A percentile compares a stretch with the other conserved stretches of the same genome.
phyloP scores from a whole-genome alignment of 1,140 invertebrate genomes.

The Galendromus occidentalis region DNA sequence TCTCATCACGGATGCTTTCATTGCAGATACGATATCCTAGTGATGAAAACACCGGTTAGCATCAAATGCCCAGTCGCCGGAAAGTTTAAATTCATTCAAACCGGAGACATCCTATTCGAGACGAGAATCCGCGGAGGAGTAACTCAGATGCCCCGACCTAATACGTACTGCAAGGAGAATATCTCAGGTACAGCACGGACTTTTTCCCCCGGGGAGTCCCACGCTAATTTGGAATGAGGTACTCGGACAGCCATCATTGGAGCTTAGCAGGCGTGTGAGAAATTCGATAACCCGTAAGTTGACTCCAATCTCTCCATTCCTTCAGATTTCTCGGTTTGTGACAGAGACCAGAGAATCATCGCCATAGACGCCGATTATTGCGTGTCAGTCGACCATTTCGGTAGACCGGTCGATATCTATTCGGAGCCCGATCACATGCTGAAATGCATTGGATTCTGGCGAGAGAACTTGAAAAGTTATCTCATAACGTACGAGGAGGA shows the following conservation, averaged over 20 bases:
- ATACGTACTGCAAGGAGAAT: constrained; percentile 75
- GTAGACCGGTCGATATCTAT: constrained; percentile 77
- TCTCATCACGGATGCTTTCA: background rate
- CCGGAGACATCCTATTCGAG: constrained; percentile 63
- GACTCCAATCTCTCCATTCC: background rate
- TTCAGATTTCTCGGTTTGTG: constrained; percentile 69
- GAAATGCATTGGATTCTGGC: constrained; percentile 94
- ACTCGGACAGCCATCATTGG: too few species aligned
- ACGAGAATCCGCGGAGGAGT: constrained; percentile 84
- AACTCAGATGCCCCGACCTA: constrained; percentile 70
- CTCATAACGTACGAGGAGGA: constrained; percentile 87
- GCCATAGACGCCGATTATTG: constrained; percentile 85
- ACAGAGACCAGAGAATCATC: constrained; percentile 77
- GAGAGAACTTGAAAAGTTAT: constrained; percentile 92
- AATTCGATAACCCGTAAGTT: too few species aligned
- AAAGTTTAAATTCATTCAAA: constrained; percentile 79
- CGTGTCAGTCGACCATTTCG: constrained; percentile 79
- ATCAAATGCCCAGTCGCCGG: constrained; percentile 86
- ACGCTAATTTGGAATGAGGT: too few species aligned
- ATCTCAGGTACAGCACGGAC: constrained; percentile 40
- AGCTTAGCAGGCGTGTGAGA: too few species aligned
- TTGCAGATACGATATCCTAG: constrained; percentile 13
- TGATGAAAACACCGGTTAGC: constrained; percentile 57
- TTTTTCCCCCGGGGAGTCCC: too few species aligned
- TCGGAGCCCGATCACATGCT: constrained; percentile 87